Conservation (phyloP, 2,888 invertebrate species). For the Apotomis capreana region DNA sequence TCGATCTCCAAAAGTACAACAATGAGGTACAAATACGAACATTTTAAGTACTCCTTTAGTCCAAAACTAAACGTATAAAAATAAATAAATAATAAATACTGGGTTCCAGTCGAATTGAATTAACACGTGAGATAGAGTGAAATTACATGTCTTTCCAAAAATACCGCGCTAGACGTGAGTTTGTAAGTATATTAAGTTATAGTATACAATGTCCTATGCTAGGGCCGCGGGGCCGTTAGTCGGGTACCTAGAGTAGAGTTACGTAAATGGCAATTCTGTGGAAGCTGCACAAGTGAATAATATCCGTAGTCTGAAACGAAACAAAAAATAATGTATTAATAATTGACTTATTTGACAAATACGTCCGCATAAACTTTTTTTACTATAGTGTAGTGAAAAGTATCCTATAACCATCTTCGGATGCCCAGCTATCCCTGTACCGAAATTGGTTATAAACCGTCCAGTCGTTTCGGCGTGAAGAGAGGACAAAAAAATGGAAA, state of each 20-base stretch:
- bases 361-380: no score
- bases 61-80: slow-evolving; percentile 39
- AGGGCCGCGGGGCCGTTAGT: slow-evolving; percentile 53
- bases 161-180: slow-evolving; percentile 61
- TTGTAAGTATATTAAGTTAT: slow-evolving; percentile 49
- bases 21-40: slow-evolving; percentile 31
- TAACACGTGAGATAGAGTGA: slow-evolving; percentile 64
- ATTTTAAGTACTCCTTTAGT: slow-evolving; percentile 35
- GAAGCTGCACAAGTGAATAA: slow-evolving; percentile 71
- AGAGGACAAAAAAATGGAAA: no score
- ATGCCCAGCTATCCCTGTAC: no score
- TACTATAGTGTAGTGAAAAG: no score
- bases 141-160: slow-evolving; percentile 72
- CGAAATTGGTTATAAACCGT: no score
- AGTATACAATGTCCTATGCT: slow-evolving; percentile 77
- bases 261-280: slow-evolving; percentile 78
- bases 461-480: no score
- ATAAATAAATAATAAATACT: slow-evolving; percentile 66
- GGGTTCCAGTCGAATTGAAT: slow-evolving; percentile 61
- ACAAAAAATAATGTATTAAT: background rate
- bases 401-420: no score
- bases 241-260: slow-evolving; percentile 58
- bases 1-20: slow-evolving; percentile 19
- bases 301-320: slow-evolving; percentile 61
- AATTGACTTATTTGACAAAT: no score